A percentile compares a stretch with the other conserved stretches of the same genome.
Conservation (phyloP, 2,113 vertebrate genomes). For the Pteronura brasiliensis region DNA sequence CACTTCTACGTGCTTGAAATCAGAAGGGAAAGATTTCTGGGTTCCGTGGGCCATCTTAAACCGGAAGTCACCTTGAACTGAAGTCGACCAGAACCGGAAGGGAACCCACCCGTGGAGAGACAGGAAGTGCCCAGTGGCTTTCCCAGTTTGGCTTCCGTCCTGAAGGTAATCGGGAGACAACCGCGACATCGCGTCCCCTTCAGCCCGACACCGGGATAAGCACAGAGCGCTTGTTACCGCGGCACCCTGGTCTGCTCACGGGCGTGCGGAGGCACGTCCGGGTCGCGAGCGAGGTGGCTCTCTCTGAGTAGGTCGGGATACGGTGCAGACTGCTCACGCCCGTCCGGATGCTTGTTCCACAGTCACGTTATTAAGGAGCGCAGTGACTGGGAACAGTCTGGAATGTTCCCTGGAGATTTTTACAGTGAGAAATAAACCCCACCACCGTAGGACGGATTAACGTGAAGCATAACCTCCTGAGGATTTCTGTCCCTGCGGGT, state of each 20-base stretch:
- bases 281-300: accelerated
- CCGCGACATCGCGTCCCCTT: not conserved
- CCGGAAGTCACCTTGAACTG: not conserved
- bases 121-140: not conserved
- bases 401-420: not conserved
- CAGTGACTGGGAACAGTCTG: not conserved
- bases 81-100: not conserved
- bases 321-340: too few species aligned
- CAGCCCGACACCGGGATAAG: not conserved
- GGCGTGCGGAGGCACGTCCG: accelerated
- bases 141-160: not conserved
- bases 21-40: not conserved
- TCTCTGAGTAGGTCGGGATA: not conserved
- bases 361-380: not conserved
- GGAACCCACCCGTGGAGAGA: not conserved
- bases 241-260: accelerated
- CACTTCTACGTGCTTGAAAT: not conserved
- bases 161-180: not conserved
- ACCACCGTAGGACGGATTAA: not conserved
- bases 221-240: accelerated
- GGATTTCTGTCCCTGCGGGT: not conserved
- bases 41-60: too few species aligned
- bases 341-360: not conserved
- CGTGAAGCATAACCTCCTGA: accelerated
- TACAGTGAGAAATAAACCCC: not conserved